Conservation (phyloP, 2,113 vertebrate species). For the Setophaga petechia region DNA sequence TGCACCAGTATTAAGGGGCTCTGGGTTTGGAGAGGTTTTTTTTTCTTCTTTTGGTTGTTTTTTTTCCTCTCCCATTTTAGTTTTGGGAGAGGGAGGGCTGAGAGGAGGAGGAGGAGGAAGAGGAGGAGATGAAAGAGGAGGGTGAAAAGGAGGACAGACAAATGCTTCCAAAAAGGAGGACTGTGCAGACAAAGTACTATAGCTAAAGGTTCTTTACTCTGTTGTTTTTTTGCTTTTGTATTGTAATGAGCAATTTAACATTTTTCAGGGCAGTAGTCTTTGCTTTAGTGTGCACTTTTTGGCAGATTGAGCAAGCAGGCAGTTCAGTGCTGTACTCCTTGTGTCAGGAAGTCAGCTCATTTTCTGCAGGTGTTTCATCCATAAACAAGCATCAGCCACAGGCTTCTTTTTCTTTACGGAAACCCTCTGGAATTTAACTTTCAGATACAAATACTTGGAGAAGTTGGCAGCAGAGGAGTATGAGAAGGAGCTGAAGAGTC, state of each 20-base stretch:
- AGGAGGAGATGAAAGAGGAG: not conserved
- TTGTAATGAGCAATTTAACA: constrained; percentile 61
- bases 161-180: constrained; percentile 53
- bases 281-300: constrained; percentile 11
- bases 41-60: not conserved
- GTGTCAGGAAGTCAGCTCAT: constrained; percentile 68
- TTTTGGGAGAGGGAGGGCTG: not conserved
- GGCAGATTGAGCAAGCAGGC: constrained; percentile 48
- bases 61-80: not conserved
- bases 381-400: constrained; percentile 74
- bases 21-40: not conserved
- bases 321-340: constrained; percentile 28
- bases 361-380: constrained; percentile 77
- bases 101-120: not conserved
- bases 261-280: constrained; percentile 54
- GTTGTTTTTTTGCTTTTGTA: constrained; percentile 34
- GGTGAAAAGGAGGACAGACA: constrained; percentile 17
- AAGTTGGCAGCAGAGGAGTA: constrained; percentile 87
- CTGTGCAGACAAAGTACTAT: constrained; percentile 27
- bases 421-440: constrained; percentile 82
- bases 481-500: constrained; percentile 84
- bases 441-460: constrained; percentile 94
- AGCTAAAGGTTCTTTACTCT: constrained; percentile 37
- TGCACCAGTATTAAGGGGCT: constrained; percentile 29
- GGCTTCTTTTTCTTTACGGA: constrained; percentile 78